These are phyloP conservation scores for Lepidurus couesii DNA, from an alignment of 1,140 invertebrate genomes.

Conservation along the genomic window DNA sequence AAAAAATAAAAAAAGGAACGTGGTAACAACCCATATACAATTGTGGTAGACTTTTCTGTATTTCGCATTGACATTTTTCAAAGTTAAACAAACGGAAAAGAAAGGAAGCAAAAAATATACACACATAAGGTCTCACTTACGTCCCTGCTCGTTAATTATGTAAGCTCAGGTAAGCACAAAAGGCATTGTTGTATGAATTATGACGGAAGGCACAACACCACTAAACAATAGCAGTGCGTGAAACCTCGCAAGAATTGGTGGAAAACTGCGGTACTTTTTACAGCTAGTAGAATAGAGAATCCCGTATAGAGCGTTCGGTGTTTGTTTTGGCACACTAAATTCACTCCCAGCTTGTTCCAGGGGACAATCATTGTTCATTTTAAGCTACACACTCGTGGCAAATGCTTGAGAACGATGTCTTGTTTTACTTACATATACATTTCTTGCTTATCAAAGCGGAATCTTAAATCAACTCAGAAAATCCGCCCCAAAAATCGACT, in stretches of 20 bases:
- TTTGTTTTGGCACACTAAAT: slow-evolving; percentile 15
- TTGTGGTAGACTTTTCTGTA: background rate
- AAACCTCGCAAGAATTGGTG: background rate
- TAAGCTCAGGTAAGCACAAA: slow-evolving; percentile 11
- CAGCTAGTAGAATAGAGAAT: background rate
- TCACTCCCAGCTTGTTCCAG: background rate
- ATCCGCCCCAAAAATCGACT: background rate
- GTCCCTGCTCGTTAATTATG: slow-evolving; percentile 14
- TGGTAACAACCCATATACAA: background rate
- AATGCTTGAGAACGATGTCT: background rate
- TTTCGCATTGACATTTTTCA: background rate
- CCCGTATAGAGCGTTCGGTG: background rate
- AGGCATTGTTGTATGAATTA: slow-evolving; percentile 11
- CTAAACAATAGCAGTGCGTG: background rate
- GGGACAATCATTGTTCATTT: too few relatives aligned
- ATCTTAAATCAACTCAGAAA: background rate
- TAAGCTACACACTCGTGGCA: background rate
- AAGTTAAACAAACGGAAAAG: background rate
- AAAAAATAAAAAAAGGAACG: background rate
- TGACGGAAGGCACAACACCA: slow-evolving; percentile 1
- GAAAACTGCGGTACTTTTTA: background rate
- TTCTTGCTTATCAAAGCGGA: background rate
- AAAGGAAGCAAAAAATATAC: background rate
- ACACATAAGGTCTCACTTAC: background rate
- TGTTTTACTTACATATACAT: background rate